Evolutionary conservation across 2,113 vertebrate genomes (phyloP).

Genomic region (Romanogobio albipinnatus): DNA sequence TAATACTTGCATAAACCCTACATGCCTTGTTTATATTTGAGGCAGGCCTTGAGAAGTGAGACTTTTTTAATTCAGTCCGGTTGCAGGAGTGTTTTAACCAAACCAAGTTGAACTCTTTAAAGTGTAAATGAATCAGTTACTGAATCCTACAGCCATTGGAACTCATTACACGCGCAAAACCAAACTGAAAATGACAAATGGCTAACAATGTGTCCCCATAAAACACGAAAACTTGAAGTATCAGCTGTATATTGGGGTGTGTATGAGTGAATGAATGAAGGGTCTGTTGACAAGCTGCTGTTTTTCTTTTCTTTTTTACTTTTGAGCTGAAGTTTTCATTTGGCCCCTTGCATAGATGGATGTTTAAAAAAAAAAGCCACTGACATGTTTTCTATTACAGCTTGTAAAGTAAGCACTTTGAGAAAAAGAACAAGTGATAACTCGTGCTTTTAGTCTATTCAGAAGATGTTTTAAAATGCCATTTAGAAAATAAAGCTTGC

Average conservation of each 20-base stretch:
- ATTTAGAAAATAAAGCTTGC: conserved; percentile 82
- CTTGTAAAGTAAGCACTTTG: conserved; percentile 86
- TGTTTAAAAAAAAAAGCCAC: conserved; percentile 74
- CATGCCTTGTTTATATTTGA: conserved; percentile 28
- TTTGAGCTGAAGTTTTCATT: conserved; percentile 27
- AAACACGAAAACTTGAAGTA: background rate
- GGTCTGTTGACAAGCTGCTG: conserved; percentile 46
- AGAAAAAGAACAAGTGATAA: conserved; percentile 80
- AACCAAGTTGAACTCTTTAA: background rate
- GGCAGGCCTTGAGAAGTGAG: conserved; percentile 6
- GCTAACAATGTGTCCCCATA: background rate
- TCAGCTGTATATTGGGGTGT: conserved; percentile 8
- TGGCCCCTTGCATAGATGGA: conserved; percentile 46
- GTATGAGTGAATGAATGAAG: conserved; percentile 40
- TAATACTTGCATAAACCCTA: conserved; percentile 10
- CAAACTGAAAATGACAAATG: conserved; percentile 1
- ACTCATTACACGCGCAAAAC: background rate
- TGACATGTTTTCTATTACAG: conserved; percentile 89
- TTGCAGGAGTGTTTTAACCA: background rate
- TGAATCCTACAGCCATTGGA: conserved; percentile 7
- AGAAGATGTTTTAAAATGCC: conserved; percentile 62
- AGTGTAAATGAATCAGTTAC: background rate
- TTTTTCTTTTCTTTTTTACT: background rate
- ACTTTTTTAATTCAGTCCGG: background rate
- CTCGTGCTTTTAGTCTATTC: conserved; percentile 55